Percentiles rank a stretch among this genome's conserved stretches.
phyloP scores from a whole-genome alignment of 2,888 invertebrate species.

The Lasioglossum pauxillum region DNA sequence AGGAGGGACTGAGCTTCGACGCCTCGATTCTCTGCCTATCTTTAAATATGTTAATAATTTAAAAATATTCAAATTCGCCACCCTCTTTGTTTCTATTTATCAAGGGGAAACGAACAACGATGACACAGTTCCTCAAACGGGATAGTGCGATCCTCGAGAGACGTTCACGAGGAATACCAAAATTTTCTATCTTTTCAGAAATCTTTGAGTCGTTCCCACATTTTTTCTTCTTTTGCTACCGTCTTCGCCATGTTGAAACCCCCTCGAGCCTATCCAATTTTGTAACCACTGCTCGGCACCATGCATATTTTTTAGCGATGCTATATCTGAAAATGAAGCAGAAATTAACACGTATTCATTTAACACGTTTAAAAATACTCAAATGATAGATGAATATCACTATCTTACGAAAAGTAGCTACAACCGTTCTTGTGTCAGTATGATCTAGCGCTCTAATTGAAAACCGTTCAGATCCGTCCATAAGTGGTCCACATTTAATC shows the following conservation, averaged over 20 bases:
- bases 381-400: too few species aligned
- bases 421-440: too few species aligned
- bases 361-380: too few species aligned
- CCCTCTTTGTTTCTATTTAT: constrained; percentile 43
- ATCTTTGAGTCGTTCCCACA: constrained; percentile 17
- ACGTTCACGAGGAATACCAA: constrained; percentile 24
- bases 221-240: neutral
- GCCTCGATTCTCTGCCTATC: too few species aligned
- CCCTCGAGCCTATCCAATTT: constrained; percentile 20
- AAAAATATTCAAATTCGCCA: too few species aligned
- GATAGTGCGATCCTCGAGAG: constrained; percentile 23
- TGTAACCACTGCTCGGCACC: neutral
- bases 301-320: constrained; percentile 5
- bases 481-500: too few species aligned
- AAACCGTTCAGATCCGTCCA: too few species aligned
- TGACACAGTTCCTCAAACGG: constrained; percentile 38
- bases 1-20: too few species aligned
- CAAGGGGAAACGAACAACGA: constrained; percentile 38
- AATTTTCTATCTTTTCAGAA: constrained; percentile 32
- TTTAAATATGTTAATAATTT: too few species aligned
- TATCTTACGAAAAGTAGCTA: too few species aligned
- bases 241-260: neutral
- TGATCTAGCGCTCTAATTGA: too few species aligned
- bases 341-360: neutral
- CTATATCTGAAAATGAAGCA: neutral